phyloP scores from a whole-genome alignment of 2,888 invertebrate species.

The Tetheella fluctuosa region DNA sequence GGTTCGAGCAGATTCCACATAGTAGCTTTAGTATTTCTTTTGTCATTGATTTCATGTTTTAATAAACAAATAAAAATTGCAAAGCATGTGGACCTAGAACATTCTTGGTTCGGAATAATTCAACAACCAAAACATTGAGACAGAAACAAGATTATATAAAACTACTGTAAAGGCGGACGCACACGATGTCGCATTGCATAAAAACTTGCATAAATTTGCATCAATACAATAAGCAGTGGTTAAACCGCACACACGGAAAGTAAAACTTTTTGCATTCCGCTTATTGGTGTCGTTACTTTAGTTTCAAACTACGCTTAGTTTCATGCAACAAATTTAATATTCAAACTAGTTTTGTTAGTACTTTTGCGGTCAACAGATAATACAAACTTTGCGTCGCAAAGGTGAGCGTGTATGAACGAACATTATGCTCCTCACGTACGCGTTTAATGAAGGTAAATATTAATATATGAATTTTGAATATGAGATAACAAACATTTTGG shows the following conservation, averaged over 20 bases:
- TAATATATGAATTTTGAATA: background rate
- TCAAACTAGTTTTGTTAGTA: slow-evolving; percentile 1
- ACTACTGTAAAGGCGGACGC: slow-evolving; percentile 26
- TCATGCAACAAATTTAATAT: slow-evolving; percentile 1
- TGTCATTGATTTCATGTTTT: no score
- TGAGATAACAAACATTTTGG: background rate
- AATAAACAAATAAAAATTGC: no score
- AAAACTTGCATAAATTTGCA: slow-evolving; percentile 39
- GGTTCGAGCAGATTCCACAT: no score
- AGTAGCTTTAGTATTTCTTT: no score
- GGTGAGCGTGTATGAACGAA: background rate
- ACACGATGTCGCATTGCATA: slow-evolving; percentile 20
- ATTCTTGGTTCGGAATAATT: no score
- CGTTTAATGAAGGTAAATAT: background rate
- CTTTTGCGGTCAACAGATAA: background rate
- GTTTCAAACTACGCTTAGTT: slow-evolving; percentile 5
- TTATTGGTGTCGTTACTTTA: background rate
- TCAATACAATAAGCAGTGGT: slow-evolving; percentile 43
- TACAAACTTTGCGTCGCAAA: background rate
- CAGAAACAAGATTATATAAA: slow-evolving; percentile 21
- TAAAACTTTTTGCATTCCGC: background rate
- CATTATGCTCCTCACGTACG: background rate
- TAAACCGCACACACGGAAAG: slow-evolving; percentile 15
- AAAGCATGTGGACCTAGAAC: no score
- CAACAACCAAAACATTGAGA: background rate